These are phyloP conservation scores for Amblyopsis hoosieri DNA, from an alignment of 2,797 vertebrate genomes.

Conservation along the genomic window DNA sequence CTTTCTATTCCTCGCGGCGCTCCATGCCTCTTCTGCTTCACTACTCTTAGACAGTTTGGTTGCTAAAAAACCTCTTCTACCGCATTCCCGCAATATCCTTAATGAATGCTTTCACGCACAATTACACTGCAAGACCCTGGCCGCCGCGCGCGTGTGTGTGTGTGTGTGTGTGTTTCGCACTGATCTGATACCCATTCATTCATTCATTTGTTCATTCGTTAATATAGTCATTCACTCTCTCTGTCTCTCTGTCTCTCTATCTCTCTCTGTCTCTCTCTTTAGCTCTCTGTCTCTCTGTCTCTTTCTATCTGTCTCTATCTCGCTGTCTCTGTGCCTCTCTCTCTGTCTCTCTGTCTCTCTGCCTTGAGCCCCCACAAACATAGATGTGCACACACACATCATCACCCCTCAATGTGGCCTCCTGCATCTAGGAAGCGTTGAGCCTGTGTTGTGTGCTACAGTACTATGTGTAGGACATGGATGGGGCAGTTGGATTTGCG, in stretches of 20 bases:
- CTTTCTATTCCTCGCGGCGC: conserved; percentile 19
- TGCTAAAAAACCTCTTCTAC: conserved; percentile 44
- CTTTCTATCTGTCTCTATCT: conserved; percentile 3
- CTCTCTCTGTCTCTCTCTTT: background rate
- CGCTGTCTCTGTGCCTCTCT: background rate
- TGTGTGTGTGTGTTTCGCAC: conserved; percentile 1
- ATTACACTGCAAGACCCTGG: conserved; percentile 40
- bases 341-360: conserved; percentile 6
- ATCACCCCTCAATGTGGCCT: conserved; percentile 8
- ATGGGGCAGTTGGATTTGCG: no score
- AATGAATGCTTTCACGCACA: conserved; percentile 53
- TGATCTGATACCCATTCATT: conserved; percentile 20
- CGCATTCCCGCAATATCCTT: conserved; percentile 38
- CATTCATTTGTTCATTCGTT: no score
- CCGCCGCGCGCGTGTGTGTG: conserved; percentile 11
- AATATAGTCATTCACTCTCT: background rate
- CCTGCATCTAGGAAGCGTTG: background rate
- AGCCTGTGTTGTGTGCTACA: background rate
- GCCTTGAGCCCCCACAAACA: background rate
- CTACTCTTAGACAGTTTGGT: conserved; percentile 44
- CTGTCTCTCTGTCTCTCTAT: background rate
- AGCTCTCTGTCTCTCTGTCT: conserved; percentile 1
- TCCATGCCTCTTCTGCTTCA: conserved; percentile 46
- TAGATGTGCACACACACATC: conserved; percentile 10
- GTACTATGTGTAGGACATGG: background rate